Percentiles rank a stretch among this genome's conserved stretches.
Conservation (phyloP, 2,888 invertebrate species). For the Drosophila nigritarsus region DNA sequence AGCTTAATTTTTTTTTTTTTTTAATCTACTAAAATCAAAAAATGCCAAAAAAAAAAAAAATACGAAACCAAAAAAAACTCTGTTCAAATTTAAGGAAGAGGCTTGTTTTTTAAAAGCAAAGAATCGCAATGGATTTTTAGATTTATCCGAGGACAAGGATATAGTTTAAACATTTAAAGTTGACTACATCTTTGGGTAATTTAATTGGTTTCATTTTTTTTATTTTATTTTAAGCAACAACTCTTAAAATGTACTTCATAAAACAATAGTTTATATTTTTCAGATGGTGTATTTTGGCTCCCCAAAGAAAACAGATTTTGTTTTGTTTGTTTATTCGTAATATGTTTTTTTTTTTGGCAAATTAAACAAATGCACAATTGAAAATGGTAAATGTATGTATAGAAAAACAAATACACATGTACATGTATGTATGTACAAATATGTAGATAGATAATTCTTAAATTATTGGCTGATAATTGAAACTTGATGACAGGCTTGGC, state of each 20-base stretch:
- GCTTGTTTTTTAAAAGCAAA: neutral
- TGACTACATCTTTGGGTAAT: no score
- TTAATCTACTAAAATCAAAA: neutral
- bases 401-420: neutral
- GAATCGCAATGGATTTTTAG: neutral
- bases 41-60: conserved; percentile 2
- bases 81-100: neutral
- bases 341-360: conserved; percentile 24
- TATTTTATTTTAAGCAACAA: neutral
- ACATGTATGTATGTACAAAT: conserved; percentile 9
- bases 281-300: no score
- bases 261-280: no score
- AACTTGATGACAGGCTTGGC: conserved; percentile 30
- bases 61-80: neutral
- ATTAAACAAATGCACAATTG: conserved; percentile 12
- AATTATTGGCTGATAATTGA: conserved; percentile 25
- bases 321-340: neutral
- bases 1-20: neutral
- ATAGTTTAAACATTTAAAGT: neutral
- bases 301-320: no score
- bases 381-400: conserved; percentile 11
- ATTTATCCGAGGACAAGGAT: neutral
- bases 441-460: conserved; percentile 40
- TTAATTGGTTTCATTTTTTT: neutral
- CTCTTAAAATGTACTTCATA: neutral